Evolutionary conservation across 2,888 invertebrate genomes (phyloP).

Genomic region (Ganaspis brasiliensis): DNA sequence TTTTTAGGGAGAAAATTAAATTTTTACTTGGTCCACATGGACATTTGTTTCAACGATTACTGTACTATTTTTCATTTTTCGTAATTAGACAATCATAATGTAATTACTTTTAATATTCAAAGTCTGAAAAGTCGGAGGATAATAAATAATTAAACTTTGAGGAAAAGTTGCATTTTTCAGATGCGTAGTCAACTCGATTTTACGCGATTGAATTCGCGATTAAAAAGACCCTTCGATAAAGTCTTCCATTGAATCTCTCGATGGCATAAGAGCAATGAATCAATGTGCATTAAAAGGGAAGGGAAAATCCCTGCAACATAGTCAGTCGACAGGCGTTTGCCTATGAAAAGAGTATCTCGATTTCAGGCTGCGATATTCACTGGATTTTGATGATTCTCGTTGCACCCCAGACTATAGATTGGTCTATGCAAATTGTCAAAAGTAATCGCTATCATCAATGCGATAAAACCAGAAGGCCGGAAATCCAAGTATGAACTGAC

Average conservation of each 20-base stretch:
- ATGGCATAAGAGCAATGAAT: slow-evolving; percentile 40
- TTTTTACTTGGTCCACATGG: no score
- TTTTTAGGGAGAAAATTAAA: no score
- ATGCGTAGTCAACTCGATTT: slow-evolving; percentile 26
- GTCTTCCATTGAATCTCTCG: slow-evolving; percentile 29
- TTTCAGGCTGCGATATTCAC: background rate
- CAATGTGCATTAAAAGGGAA: slow-evolving; percentile 37
- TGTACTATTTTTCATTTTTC: no score
- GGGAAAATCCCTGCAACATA: slow-evolving; percentile 28
- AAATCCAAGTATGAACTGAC: slow-evolving; percentile 20
- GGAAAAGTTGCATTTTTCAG: slow-evolving; percentile 14
- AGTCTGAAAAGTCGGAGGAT: no score
- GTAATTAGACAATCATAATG: no score
- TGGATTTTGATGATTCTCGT: slow-evolving; percentile 5
- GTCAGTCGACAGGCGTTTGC: slow-evolving; percentile 3
- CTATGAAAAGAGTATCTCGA: slow-evolving; percentile 35
- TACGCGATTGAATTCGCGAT: slow-evolving; percentile 40
- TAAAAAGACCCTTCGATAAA: slow-evolving; percentile 35
- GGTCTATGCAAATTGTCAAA: slow-evolving; percentile 32
- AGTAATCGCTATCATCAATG: slow-evolving; percentile 25
- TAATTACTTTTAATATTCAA: no score
- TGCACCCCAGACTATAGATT: slow-evolving; percentile 1
- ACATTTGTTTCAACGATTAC: no score
- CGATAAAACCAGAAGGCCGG: background rate
- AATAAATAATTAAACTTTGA: no score